Base-by-base conservation (phyloP, 2,888 invertebrate genomes). In the Trachelus troglodyta region DNA sequence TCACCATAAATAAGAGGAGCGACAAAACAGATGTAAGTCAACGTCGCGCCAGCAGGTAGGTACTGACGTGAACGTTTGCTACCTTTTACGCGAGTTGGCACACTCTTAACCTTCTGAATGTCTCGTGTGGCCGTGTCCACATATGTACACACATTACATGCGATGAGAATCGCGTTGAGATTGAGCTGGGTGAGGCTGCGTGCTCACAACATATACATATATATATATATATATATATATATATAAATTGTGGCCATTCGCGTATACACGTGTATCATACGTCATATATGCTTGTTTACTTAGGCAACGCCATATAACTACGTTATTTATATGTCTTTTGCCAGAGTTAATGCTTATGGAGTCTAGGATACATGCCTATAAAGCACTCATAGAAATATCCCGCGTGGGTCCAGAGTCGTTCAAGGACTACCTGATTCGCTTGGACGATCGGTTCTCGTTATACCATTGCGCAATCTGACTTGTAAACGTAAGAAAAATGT, bases 321-420 rank as follows among this genome's bases (percentile, higher is more conserved):
- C 88, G 87, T 90, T 90, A 90, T 90, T 90, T 90, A 89, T 90
- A 89, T 88, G 88, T 88, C 89, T 90, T 89, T 89, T 88, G 87
- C 86, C 86, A 87, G 85, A 86, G 71, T 34, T 37, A 30, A 74
- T 35, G 31, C 23, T 34, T 71, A 71, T 71, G 15, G 34, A 71
- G 71, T 15, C 71, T 34, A 31, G 71, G 33, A 71, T 71, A 31
- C 12, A 31, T 34, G 71, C 71, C 33, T 69, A 68, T 80, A 73
- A 74, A 82, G 80, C 82, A 82, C 83, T 83, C 84, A 80, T 83
- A 83, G 82, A 85, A 79, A 81, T 82, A 82, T 83, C 85, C 23
- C 87, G 89, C 90, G 90, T 90, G 90, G 90, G 90, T 89, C 89
- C 88, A 87, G 87, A 85, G 87, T 84, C 86, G 87, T 90, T 90